Conservation (phyloP, 2,888 invertebrate genomes). For the Willowsia nigromaculata region DNA sequence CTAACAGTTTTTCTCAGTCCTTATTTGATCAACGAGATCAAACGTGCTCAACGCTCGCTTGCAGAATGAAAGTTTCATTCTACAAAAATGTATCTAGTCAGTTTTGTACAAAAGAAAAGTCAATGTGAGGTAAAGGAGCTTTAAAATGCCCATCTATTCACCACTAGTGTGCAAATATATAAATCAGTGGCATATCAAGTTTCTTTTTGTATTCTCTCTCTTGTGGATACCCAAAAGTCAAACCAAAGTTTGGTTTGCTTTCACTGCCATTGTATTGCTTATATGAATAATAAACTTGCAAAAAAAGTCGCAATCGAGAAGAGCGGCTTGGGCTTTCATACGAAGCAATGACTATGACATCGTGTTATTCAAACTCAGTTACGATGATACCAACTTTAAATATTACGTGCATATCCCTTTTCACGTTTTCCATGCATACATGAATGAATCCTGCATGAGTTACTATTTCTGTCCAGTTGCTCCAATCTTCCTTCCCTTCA, state of each 20-base stretch:
- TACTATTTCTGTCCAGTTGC: neutral
- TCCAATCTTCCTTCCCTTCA: neutral
- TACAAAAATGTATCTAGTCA: too few species aligned
- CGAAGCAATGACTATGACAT: neutral
- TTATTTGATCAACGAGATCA: slow-evolving; percentile 22
- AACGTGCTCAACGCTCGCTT: neutral
- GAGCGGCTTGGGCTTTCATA: too few species aligned
- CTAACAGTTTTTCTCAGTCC: neutral
- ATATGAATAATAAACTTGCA: neutral
- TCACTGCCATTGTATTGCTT: neutral
- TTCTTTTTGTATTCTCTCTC: slow-evolving; percentile 11
- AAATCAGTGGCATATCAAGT: neutral
- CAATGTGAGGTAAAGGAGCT: too few species aligned
- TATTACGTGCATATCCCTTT: too few species aligned
- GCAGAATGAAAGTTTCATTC: too few species aligned
- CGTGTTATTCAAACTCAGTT: too few species aligned
- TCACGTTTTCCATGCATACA: neutral
- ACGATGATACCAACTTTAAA: too few species aligned
- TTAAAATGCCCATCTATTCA: neutral
- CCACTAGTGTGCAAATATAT: neutral
- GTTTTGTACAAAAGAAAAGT: too few species aligned
- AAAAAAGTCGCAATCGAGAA: neutral
- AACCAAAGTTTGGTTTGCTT: slow-evolving; percentile 10
- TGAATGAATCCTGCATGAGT: neutral
- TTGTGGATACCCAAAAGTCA: slow-evolving; percentile 6